Evolutionary conservation across 2,113 vertebrate species (phyloP), one percentile per base, ranked within the genome.

Genomic region (Baryphthengus martii): DNA sequence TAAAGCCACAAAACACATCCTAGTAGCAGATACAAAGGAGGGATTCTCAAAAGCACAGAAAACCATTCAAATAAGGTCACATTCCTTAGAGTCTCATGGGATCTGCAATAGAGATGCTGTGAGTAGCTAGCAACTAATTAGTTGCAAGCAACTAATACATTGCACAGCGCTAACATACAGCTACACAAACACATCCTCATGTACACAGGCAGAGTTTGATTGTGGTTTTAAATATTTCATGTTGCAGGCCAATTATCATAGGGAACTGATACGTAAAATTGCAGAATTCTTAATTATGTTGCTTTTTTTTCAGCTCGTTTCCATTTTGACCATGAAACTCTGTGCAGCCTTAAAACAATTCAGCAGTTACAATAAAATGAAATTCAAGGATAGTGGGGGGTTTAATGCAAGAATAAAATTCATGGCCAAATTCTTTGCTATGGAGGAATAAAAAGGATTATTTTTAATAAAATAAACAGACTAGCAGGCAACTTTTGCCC

Each of bases 41-140:
- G 21, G 79, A 93, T 78, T 93, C 93, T 92, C 88, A 88, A 89
- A 96, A 96, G 92, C 88, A 90, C 47, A 31, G 90, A 93, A 95
- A 93, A 93, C 83, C 92, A 96, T 95, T 96, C 96, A 96, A 96
- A 95, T 90, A 97, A 96, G 95, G 93, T 96, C 95, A 96, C 93
- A 96, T 96, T 95, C 95, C 93, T 62, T 62, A 6, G 33, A 90
- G 73, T 84, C 96, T 93, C 85, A 49, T 0, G 47, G 79, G 95
- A 93, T 37, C 59, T 92, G 90, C 86, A 95, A 94, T 95, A 95
- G 72, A 93, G 95, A 93, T 96, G 93, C 95, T 84, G 56, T 16
- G 80, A 89, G 93, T 87, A 93, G 82, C 49, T 83, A 68, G 85
- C 79, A 95, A 92, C 93, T 96, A 96, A 97, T 96, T 97, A 97